A percentile compares a stretch with the other conserved stretches of the same genome.
Conservation (phyloP, 2,888 invertebrate genomes). For the Morpho helenor region DNA sequence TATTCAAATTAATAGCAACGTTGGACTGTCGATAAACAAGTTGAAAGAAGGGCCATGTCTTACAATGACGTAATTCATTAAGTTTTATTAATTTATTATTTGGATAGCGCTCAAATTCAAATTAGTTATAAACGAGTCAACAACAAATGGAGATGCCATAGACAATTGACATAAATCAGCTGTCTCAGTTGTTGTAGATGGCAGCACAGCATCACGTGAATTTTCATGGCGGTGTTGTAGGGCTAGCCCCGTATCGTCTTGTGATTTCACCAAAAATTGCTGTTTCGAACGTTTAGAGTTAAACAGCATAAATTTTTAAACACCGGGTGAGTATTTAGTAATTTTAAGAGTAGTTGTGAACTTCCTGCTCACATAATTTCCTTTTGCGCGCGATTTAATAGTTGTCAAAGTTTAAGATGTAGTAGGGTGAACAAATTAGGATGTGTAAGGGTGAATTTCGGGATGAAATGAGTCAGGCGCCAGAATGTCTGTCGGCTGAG, state of each 20-base stretch:
- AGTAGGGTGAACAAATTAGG: slow-evolving; percentile 42
- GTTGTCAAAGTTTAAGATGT: slow-evolving; percentile 60
- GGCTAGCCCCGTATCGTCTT: slow-evolving; percentile 78
- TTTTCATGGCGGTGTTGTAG: slow-evolving; percentile 79
- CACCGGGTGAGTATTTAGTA: slow-evolving; percentile 62
- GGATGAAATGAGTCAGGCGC: slow-evolving; percentile 53
- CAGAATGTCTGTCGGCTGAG: slow-evolving; percentile 60
- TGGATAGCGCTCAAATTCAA: too few species aligned
- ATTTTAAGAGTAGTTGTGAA: slow-evolving; percentile 31
- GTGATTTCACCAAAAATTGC: slow-evolving; percentile 77
- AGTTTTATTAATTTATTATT: too few species aligned
- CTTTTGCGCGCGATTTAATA: slow-evolving; percentile 65
- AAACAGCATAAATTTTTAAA: slow-evolving; percentile 72
- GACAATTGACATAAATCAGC: slow-evolving; percentile 80
- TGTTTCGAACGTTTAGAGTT: slow-evolving; percentile 67
- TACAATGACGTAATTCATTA: too few species aligned
- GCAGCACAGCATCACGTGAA: slow-evolving; percentile 83
- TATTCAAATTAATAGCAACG: too few species aligned
- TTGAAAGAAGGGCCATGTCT: too few species aligned
- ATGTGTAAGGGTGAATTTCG: slow-evolving; percentile 63
- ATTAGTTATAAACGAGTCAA: too few species aligned
- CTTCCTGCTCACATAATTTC: slow-evolving; percentile 29
- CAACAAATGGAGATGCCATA: slow-evolving; percentile 43
- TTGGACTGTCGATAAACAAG: too few species aligned
- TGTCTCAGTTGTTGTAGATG: slow-evolving; percentile 76